Conservation (phyloP, 2,888 invertebrate species). For the Gasteruption jaculator region DNA sequence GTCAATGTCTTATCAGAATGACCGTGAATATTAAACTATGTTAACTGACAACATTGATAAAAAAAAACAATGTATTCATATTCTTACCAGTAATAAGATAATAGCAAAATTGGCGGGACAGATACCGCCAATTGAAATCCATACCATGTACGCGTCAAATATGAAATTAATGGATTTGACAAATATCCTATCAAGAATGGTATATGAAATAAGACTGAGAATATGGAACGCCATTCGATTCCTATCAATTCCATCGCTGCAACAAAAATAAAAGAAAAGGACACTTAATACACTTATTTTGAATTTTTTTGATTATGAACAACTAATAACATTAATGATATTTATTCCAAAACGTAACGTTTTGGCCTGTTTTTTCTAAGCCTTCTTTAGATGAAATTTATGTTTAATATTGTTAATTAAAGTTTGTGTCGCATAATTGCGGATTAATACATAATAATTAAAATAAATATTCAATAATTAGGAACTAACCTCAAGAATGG, state of each 20-base stretch:
- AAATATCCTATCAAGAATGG: slow-evolving; percentile 58
- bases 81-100: slow-evolving; percentile 54
- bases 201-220: slow-evolving; percentile 56
- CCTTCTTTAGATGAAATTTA: no score
- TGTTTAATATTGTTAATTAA: no score
- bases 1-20: no score
- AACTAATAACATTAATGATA: slow-evolving; percentile 4
- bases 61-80: slow-evolving; percentile 6
- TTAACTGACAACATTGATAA: no score
- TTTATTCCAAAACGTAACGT: no score
- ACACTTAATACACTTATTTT: slow-evolving; percentile 2
- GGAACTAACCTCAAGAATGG: no score
- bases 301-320: slow-evolving; percentile 2
- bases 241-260: slow-evolving; percentile 61
- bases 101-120: slow-evolving; percentile 50
- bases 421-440: no score
- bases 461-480: no score
- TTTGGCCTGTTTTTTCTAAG: no score
- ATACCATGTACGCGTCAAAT: slow-evolving; percentile 59
- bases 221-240: slow-evolving; percentile 49
- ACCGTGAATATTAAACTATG: no score
- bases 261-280: slow-evolving; percentile 12
- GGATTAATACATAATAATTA: no score
- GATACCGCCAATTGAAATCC: slow-evolving; percentile 53
- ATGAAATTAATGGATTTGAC: slow-evolving; percentile 58